Base-by-base conservation (phyloP, 2,113 vertebrate species). In the Boleophthalmus pectinirostris region DNA sequence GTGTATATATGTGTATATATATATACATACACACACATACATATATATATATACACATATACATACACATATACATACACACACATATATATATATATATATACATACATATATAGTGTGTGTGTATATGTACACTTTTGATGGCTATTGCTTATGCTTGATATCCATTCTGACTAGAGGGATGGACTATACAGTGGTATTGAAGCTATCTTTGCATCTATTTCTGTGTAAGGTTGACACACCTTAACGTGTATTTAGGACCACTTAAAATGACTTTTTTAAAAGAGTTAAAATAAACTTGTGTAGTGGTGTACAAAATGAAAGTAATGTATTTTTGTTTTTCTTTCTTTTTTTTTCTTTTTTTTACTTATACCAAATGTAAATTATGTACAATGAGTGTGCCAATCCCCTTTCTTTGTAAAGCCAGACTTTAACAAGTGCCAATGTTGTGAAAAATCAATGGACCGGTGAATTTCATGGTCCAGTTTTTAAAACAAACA, bases 311-410 rank as follows among this genome's bases (percentile, higher is more conserved):
- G 90, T 94, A 92, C 81, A 92, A 90, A 92, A 89, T 91, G 85
- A 90, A 92, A 91, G 88, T 93, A 90, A 87, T 91, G 87, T 92
- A 72, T 82, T 88, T 79, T 88, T 83, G 35, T 79, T 78, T 77
- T 35, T 53, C 70, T 76, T 72, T 84, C 61, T 68, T 83, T 43
- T 78, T 64, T 12, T 7, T 54, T 83, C 74, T 78, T 78, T 87
- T 89, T 83, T 89, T 84, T 69, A 87, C 89, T 79, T 90, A 91
- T 91, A 93, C 87, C 87, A 90, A 92, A 93, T 94, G 93, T 93
- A 93, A 93, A 93, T 93, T 86, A 90, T 94, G 92, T 94, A 93
- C 84, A 86, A 89, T 90, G 88, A 91, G 90, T 89, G 93, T 94
- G 93, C 92, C 93, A 93, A 93, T 88, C 81, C 90, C 90, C 77